These are phyloP conservation scores for Hyppa rectilinea DNA, from an alignment of 2,888 invertebrate species.

Conservation along the genomic window DNA sequence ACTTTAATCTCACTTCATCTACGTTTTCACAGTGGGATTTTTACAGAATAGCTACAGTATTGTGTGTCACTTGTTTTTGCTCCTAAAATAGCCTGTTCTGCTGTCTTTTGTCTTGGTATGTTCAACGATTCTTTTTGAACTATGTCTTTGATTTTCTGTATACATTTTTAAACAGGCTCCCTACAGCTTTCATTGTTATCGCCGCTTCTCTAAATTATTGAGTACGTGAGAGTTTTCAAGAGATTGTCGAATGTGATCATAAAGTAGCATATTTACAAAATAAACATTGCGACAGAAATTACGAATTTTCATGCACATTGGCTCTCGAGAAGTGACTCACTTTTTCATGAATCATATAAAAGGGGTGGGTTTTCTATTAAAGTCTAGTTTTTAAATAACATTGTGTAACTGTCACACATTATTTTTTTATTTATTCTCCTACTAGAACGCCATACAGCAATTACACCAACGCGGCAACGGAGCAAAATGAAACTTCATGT, in stretches of 20 bases:
- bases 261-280: neutral
- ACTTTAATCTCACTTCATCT: too few species aligned
- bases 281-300: neutral
- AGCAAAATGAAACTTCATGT: too few species aligned
- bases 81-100: neutral
- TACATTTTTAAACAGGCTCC: neutral
- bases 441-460: too few species aligned
- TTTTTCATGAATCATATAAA: slow-evolving; percentile 3
- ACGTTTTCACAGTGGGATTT: too few species aligned
- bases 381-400: neutral
- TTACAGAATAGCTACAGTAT: too few species aligned
- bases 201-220: neutral
- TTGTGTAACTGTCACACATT: slow-evolving; percentile 2
- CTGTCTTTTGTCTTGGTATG: neutral
- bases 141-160: neutral
- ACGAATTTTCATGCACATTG: neutral
- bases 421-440: too few species aligned
- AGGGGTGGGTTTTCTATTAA: neutral
- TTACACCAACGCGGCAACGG: too few species aligned
- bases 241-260: neutral
- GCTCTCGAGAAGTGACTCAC: neutral
- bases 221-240: neutral
- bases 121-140: neutral
- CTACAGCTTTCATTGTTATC: neutral
- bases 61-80: neutral